A percentile compares a stretch with the other conserved stretches of the same genome.
Evolutionary conservation across 2,797 vertebrate species (phyloP).

Genomic region (Sebastes oblongus): DNA sequence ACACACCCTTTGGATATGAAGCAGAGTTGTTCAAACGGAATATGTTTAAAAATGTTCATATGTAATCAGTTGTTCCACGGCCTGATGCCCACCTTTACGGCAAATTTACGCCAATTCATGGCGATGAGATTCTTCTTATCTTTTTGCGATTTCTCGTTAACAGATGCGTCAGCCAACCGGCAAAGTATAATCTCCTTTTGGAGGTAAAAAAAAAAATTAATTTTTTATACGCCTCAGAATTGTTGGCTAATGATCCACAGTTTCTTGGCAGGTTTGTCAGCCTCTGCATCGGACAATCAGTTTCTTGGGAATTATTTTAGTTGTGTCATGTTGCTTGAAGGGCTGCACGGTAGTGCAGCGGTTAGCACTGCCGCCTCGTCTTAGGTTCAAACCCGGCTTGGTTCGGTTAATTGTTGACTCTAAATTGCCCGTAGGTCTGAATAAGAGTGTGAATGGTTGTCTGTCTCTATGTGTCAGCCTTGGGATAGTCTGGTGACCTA

Average conservation of each 20-base stretch:
- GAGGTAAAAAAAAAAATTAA: background rate
- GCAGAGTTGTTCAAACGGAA: background rate
- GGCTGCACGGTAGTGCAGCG: no score
- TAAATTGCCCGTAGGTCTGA: no score
- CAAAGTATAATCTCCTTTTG: background rate
- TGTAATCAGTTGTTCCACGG: background rate
- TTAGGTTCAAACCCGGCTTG: no score
- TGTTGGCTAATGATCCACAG: background rate
- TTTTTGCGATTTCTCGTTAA: background rate
- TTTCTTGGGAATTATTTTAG: background rate
- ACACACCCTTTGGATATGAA: background rate
- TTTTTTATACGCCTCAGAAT: background rate
- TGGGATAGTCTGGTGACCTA: no score
- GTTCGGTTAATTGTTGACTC: no score
- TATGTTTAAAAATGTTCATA: background rate
- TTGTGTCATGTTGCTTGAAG: background rate
- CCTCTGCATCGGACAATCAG: background rate
- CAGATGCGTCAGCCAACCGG: background rate
- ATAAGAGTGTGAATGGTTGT: no score
- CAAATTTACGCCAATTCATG: background rate
- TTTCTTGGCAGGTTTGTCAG: background rate
- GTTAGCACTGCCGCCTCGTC: no score
- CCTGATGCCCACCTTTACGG: background rate
- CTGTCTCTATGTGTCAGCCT: no score
- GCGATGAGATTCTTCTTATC: background rate